Percentiles rank a stretch among this genome's conserved stretches.
phyloP scores from a whole-genome alignment of 2,113 vertebrate genomes.

The Misgurnus anguillicaudatus region DNA sequence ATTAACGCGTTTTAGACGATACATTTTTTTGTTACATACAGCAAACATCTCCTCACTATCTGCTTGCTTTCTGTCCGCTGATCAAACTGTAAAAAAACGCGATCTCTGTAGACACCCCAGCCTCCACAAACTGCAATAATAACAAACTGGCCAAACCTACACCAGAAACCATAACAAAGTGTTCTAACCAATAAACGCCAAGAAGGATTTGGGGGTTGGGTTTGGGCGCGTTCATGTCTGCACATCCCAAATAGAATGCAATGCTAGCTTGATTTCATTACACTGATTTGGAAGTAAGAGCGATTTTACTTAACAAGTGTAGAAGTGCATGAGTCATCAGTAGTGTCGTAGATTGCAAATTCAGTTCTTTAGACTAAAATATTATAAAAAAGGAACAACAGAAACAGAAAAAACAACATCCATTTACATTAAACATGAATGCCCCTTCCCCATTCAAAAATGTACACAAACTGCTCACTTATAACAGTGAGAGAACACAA shows the following conservation, averaged over 20 bases:
- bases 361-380: constrained; percentile 37
- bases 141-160: too few relatives aligned
- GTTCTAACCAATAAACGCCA: too few relatives aligned
- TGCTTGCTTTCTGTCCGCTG: too few relatives aligned
- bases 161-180: too few relatives aligned
- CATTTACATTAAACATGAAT: constrained; percentile 10
- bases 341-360: constrained; percentile 21
- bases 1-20: too few relatives aligned
- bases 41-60: too few relatives aligned
- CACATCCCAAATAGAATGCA: constrained; percentile 20
- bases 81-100: too few relatives aligned
- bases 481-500: constrained; percentile 57
- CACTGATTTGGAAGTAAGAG: neutral
- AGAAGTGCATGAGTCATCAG: constrained; percentile 43
- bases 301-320: constrained; percentile 18
- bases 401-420: constrained; percentile 3
- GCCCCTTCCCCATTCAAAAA: neutral
- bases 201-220: too few relatives aligned
- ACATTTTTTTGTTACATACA: too few relatives aligned
- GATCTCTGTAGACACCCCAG: too few relatives aligned
- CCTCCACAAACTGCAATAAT: too few relatives aligned
- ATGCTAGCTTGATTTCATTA: neutral
- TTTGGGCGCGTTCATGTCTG: too few relatives aligned
- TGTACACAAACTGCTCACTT: constrained; percentile 54
- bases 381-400: neutral